Base-by-base conservation (phyloP, 53 echinoderm and acorn worm species). In the Astropecten irregularis region DNA sequence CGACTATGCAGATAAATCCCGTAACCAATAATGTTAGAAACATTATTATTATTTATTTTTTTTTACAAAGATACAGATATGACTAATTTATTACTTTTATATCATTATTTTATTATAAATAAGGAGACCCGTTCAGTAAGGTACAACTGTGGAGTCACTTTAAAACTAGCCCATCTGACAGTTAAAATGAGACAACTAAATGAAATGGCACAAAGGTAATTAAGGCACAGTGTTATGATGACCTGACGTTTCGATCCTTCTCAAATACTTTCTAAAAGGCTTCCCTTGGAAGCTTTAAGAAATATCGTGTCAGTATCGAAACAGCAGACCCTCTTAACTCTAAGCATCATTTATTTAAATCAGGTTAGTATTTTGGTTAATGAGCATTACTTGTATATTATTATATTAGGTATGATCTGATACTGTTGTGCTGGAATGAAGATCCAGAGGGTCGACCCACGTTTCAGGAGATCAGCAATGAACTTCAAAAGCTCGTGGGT, bases 401-500 rank as follows among this genome's bases (percentile, higher is more conserved):
- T 30, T 8, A 3, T n/a, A 28, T 14, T 39, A 90, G 90, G 40
- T 90, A 87, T 47, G 33, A 82, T n/a, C 28, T 90, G 32, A 67
- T 92, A 84, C 30, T 26, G 48, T 39, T 55, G 13, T 88, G 92
- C 28, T 92, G 92, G 92, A 19, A 50, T 1, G 40, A 84, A 47
- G 57, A 92, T 8, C 85, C 92, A 0, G 64, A 54, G 3, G 71
- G 88, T 0, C 40, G 92, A 71, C 92, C 92, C 8, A 56, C 77
- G 15, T 88, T 92, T 29, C 38, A 22, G 9, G 25, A 74, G 11
- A 31, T 91, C 32, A 49, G 49, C 34, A 9, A 33, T 1, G 67
- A 31, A 0, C 40, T 91, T 21, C 77, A 88, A 36, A 66, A 83
- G 1, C 77, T 91, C 60, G 35, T 88, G 50, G 91, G 81, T n/a